phyloP scores from a whole-genome alignment of 2,888 invertebrate genomes.

The Volucella zonaria region DNA sequence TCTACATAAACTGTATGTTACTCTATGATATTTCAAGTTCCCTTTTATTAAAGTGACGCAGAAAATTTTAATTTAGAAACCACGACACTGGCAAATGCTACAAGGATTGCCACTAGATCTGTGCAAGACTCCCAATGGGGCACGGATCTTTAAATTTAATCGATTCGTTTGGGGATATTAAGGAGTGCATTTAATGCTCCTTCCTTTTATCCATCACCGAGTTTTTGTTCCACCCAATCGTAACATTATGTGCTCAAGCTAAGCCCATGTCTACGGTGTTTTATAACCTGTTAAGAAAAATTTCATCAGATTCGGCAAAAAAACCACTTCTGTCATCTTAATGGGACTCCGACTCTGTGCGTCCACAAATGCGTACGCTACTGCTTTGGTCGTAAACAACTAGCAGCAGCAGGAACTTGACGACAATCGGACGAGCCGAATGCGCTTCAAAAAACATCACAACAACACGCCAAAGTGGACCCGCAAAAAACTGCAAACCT shows the following conservation, averaged over 20 bases:
- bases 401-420: constrained; percentile 54
- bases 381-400: constrained; percentile 64
- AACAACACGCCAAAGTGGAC: constrained; percentile 67
- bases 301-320: constrained; percentile 68
- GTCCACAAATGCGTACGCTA: constrained; percentile 68
- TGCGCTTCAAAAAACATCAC: constrained; percentile 60
- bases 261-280: constrained; percentile 72
- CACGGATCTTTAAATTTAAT: constrained; percentile 72
- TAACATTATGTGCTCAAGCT: constrained; percentile 70
- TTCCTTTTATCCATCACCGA: constrained; percentile 69
- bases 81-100: constrained; percentile 41
- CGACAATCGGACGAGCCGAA: constrained; percentile 71
- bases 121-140: constrained; percentile 60
- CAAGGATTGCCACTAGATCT: constrained; percentile 62
- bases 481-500: constrained; percentile 58
- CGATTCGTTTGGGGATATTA: constrained; percentile 74
- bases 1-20: no score
- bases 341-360: constrained; percentile 67
- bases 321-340: constrained; percentile 71
- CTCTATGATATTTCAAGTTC: no score
- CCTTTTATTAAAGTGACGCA: neutral
- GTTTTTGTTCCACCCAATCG: constrained; percentile 72
- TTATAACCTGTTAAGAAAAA: constrained; percentile 74
- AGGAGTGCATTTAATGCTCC: constrained; percentile 73
- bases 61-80: neutral